Evolutionary conservation across 2,113 vertebrate species (phyloP).

Genomic region (Myxocyprinus asiaticus): DNA sequence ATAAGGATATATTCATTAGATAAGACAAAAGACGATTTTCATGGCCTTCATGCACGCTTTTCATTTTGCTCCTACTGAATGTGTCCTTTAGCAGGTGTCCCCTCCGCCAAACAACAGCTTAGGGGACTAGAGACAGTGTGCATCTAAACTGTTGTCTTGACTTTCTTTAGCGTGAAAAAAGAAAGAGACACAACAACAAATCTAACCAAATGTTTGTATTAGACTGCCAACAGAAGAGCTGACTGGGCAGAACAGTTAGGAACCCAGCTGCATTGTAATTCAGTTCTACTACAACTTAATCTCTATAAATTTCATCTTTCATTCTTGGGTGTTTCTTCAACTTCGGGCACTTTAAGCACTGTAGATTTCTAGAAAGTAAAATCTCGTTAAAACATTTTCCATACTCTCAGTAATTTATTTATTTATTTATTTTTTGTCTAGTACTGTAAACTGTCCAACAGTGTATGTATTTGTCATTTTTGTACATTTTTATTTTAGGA

Average conservation of each 20-base stretch:
- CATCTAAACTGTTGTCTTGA: slow-evolving; percentile 10
- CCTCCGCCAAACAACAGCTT: not conserved
- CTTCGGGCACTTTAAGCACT: too few species aligned
- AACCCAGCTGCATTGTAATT: slow-evolving; percentile 9
- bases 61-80: slow-evolving; percentile 80
- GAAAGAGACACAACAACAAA: slow-evolving; percentile 2
- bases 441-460: too few species aligned
- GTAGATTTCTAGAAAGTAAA: too few species aligned
- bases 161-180: slow-evolving; percentile 14
- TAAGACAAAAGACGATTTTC: slow-evolving; percentile 79
- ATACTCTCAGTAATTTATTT: too few species aligned
- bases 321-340: not conserved
- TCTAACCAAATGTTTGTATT: slow-evolving; percentile 34
- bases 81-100: slow-evolving; percentile 79
- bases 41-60: slow-evolving; percentile 78
- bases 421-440: too few species aligned
- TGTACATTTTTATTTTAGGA: too few species aligned
- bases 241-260: slow-evolving; percentile 1
- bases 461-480: too few species aligned
- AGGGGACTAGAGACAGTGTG: not conserved
- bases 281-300: slow-evolving; percentile 8
- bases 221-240: not conserved
- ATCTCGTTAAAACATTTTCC: too few species aligned
- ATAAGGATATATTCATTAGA: slow-evolving; percentile 55
- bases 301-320: not conserved